phyloP scores from a whole-genome alignment of 1,140 invertebrate genomes.

The Cydia pomonella region DNA sequence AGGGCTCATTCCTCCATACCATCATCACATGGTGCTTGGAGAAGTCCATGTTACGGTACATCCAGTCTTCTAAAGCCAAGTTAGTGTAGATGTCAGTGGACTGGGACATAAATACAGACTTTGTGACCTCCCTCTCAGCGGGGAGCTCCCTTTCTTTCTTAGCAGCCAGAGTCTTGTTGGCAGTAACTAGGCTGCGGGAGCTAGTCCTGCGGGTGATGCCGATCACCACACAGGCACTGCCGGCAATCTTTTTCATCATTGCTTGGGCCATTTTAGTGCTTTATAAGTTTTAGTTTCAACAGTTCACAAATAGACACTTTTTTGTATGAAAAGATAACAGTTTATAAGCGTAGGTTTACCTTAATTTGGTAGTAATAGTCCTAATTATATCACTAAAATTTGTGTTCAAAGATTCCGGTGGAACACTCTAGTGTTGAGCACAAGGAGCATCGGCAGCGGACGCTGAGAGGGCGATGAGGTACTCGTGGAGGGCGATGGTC shows the following conservation, averaged over 20 bases:
- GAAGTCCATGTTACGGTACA: slow-evolving; percentile 93
- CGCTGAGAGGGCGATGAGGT: slow-evolving; percentile 89
- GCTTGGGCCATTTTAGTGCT: slow-evolving; percentile 67
- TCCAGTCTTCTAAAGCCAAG: slow-evolving; percentile 96
- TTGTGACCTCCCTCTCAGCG: slow-evolving; percentile 82
- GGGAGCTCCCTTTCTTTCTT: slow-evolving; percentile 60
- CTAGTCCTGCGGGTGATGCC: slow-evolving; percentile 67
- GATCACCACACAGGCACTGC: slow-evolving; percentile 62
- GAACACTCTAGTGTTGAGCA: slow-evolving; percentile 61
- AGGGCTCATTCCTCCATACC: slow-evolving; percentile 95
- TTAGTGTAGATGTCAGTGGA: slow-evolving; percentile 95
- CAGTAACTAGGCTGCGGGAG: slow-evolving; percentile 57
- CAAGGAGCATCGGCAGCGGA: slow-evolving; percentile 83
- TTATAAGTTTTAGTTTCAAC: slow-evolving; percentile 42
- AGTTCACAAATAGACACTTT: slow-evolving; percentile 66
- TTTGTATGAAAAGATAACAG: slow-evolving; percentile 70
- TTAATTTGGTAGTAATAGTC: slow-evolving; percentile 42
- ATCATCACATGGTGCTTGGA: slow-evolving; percentile 90
- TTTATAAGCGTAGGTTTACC: slow-evolving; percentile 60
- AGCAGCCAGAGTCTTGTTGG: slow-evolving; percentile 44
- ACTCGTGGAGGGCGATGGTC: slow-evolving; percentile 92
- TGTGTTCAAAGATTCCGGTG: slow-evolving; percentile 28
- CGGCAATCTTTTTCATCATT: slow-evolving; percentile 70
- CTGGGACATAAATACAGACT: slow-evolving; percentile 95
- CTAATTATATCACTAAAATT: slow-evolving; percentile 31